Conservation (phyloP, 2,888 invertebrate species). For the Stratiomys singularior region DNA sequence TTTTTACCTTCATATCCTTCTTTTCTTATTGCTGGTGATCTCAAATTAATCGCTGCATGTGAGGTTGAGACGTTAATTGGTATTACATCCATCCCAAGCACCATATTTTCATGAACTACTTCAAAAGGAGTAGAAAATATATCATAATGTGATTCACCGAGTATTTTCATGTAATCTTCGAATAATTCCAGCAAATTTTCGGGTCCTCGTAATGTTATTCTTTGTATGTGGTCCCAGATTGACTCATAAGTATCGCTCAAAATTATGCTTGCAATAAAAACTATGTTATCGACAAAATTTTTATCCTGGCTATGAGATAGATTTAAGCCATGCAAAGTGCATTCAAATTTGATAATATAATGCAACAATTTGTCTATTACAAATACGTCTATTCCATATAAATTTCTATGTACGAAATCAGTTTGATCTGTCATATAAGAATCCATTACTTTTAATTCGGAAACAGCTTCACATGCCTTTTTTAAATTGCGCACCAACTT, state of each 20-base stretch:
- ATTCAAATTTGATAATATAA: conserved; percentile 83
- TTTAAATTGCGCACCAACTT: conserved; percentile 82
- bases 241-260: conserved; percentile 74
- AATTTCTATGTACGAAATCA: conserved; percentile 57
- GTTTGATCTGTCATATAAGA: conserved; percentile 56
- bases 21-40: too few relatives aligned
- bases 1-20: too few relatives aligned
- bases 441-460: conserved; percentile 57
- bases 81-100: conserved; percentile 89
- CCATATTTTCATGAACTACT: conserved; percentile 85
- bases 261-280: conserved; percentile 81
- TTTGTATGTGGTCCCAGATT: conserved; percentile 86
- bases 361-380: conserved; percentile 83
- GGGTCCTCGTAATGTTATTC: conserved; percentile 78
- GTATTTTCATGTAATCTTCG: conserved; percentile 82
- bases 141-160: conserved; percentile 87
- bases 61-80: conserved; percentile 75
- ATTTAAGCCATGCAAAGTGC: conserved; percentile 84
- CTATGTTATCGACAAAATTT: conserved; percentile 89
- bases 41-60: too few relatives aligned
- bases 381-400: conserved; percentile 90
- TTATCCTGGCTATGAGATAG: conserved; percentile 95
- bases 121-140: conserved; percentile 96
- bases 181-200: conserved; percentile 80
- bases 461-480: conserved; percentile 62